A percentile compares a stretch with the other conserved stretches of the same genome.
phyloP scores from a whole-genome alignment of 2,113 vertebrate species.

The Stercorarius parasiticus region DNA sequence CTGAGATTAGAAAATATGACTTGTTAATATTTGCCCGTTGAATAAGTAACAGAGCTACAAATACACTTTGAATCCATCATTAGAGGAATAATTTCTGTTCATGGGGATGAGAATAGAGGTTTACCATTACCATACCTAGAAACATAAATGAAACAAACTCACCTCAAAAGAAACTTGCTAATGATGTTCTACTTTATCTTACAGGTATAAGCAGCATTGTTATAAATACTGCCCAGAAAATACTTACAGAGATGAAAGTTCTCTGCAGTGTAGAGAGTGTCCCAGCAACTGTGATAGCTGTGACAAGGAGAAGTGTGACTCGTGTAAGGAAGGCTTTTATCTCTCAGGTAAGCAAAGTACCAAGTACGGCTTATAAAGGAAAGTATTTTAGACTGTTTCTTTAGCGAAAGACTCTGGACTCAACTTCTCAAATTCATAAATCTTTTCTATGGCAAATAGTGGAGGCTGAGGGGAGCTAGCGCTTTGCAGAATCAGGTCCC shows the following conservation, averaged over 20 bases:
- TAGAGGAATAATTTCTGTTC: not conserved
- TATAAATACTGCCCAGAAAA: constrained; percentile 82
- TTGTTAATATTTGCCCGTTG: not conserved
- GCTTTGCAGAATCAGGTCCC: not conserved
- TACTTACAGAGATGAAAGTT: constrained; percentile 72
- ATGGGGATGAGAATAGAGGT: not conserved
- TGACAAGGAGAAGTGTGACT: constrained; percentile 79
- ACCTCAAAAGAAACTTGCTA: not conserved
- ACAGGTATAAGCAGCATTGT: constrained; percentile 82
- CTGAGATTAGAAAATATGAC: not conserved
- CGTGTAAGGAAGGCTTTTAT: constrained; percentile 82
- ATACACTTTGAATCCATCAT: not conserved
- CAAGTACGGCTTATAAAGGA: not conserved
- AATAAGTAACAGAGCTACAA: not conserved
- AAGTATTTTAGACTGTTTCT: not conserved
- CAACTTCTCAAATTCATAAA: not conserved
- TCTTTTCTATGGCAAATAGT: not conserved
- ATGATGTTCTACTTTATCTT: not conserved
- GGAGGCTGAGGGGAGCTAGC: not conserved
- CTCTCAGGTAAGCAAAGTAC: constrained; percentile 75
- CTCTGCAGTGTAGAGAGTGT: constrained; percentile 76
- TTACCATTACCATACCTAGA: not conserved
- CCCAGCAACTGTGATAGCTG: constrained; percentile 78
- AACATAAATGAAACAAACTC: not conserved
- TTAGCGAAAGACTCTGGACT: not conserved